A percentile compares a stretch with the other conserved stretches of the same genome.
phyloP scores from a whole-genome alignment of 2,888 invertebrate genomes.

The Tipula vernalis region DNA sequence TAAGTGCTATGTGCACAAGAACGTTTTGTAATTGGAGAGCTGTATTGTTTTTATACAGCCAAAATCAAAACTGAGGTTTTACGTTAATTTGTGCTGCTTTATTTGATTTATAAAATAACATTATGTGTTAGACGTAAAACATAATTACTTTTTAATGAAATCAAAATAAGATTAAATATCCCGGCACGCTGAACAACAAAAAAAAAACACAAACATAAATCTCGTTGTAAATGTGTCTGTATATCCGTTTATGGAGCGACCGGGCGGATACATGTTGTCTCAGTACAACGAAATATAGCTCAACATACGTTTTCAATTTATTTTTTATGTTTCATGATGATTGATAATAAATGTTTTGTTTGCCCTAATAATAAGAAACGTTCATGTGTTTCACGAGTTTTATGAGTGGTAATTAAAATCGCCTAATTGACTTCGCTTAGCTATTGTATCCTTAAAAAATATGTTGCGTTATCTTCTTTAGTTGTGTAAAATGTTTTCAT shows the following conservation, averaged over 20 bases:
- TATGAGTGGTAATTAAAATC: background rate
- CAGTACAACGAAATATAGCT: background rate
- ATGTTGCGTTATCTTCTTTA: background rate
- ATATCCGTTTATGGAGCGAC: background rate
- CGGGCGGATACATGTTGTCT: background rate
- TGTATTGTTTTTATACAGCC: background rate
- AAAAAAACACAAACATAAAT: background rate
- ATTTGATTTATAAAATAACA: background rate
- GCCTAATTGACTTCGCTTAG: background rate
- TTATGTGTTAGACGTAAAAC: background rate
- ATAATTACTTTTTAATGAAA: background rate
- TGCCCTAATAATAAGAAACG: background rate
- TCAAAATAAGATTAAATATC: background rate
- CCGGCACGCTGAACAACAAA: background rate
- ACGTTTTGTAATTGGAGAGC: background rate
- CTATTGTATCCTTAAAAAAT: too few relatives aligned
- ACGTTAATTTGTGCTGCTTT: background rate
- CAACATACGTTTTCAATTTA: background rate
- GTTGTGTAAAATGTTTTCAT: background rate
- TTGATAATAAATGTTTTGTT: background rate
- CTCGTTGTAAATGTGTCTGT: background rate
- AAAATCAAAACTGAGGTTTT: background rate
- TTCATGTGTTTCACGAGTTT: background rate
- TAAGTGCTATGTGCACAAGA: background rate
- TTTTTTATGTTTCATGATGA: background rate